phyloP scores from a whole-genome alignment of 2,797 vertebrate species.

The Margarornis squamiger region DNA sequence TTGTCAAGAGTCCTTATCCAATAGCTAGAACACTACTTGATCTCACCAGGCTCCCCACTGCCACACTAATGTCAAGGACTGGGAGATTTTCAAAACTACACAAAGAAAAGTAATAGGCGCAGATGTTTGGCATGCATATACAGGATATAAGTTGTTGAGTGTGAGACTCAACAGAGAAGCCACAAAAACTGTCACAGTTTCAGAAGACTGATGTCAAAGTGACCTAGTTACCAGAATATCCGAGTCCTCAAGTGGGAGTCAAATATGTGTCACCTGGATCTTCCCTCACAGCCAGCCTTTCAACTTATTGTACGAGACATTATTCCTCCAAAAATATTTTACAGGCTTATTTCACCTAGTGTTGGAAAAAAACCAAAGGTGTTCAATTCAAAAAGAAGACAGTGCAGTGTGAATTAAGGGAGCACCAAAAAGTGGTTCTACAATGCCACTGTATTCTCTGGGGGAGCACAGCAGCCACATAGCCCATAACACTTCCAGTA shows the following conservation, averaged over 20 bases:
- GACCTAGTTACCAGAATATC: constrained; percentile 37
- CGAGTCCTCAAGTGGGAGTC: neutral
- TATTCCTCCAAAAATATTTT: neutral
- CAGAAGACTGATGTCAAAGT: constrained; percentile 22
- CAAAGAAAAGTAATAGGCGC: neutral
- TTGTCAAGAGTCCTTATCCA: neutral
- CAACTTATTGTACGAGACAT: neutral
- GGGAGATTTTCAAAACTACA: neutral
- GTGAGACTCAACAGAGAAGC: constrained; percentile 29
- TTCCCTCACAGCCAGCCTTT: neutral
- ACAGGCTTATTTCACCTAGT: neutral
- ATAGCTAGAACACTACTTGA: neutral
- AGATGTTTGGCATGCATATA: constrained; percentile 1
- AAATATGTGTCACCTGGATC: neutral
- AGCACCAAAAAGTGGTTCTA: neutral
- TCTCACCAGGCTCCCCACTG: constrained; percentile 4
- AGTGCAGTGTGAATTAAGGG: neutral
- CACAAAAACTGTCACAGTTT: constrained; percentile 40
- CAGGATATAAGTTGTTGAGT: constrained; percentile 35
- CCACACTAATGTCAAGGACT: neutral
- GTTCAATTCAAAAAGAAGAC: neutral
- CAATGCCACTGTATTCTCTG: neutral
- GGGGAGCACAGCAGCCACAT: neutral
- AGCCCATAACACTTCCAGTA: constrained; percentile 8
- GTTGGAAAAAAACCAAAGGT: neutral